phyloP scores from a whole-genome alignment of 2,113 vertebrate genomes.

The Psittacara wagleri region DNA sequence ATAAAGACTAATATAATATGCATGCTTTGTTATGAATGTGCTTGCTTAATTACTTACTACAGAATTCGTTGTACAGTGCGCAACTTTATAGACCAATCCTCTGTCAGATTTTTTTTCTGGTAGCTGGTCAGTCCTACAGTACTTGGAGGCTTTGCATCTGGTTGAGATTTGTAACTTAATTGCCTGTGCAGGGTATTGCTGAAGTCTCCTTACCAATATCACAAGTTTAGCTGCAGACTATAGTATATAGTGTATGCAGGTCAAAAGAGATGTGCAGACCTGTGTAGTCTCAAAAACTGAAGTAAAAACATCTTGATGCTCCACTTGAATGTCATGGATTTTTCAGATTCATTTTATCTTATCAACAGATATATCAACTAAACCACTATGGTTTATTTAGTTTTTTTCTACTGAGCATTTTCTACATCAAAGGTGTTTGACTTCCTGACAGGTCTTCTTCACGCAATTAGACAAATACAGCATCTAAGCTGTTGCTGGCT shows the following conservation, averaged over 20 bases:
- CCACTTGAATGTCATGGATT: neutral
- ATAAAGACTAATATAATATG: neutral
- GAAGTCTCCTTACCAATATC: neutral
- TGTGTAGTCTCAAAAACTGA: neutral
- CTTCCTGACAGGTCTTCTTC: neutral
- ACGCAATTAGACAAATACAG: neutral
- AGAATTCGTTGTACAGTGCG: neutral
- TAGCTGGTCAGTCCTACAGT: neutral
- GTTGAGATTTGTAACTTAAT: neutral
- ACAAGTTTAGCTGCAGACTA: neutral
- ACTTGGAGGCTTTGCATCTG: neutral
- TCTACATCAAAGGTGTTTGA: neutral
- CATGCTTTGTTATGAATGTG: slow-evolving; percentile 31
- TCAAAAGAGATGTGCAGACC: neutral
- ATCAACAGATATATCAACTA: neutral
- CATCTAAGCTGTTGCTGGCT: neutral
- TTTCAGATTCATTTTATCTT: neutral
- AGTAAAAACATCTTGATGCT: neutral
- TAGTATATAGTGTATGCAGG: neutral
- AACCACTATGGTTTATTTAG: neutral
- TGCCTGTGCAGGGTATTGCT: neutral
- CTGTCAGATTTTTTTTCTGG: slow-evolving; percentile 54
- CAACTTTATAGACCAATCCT: slow-evolving; percentile 49
- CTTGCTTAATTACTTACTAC: neutral
- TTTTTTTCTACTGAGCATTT: neutral